Evolutionary conservation across 2,113 vertebrate genomes (phyloP).

Genomic region (Collichthys lucidus): DNA sequence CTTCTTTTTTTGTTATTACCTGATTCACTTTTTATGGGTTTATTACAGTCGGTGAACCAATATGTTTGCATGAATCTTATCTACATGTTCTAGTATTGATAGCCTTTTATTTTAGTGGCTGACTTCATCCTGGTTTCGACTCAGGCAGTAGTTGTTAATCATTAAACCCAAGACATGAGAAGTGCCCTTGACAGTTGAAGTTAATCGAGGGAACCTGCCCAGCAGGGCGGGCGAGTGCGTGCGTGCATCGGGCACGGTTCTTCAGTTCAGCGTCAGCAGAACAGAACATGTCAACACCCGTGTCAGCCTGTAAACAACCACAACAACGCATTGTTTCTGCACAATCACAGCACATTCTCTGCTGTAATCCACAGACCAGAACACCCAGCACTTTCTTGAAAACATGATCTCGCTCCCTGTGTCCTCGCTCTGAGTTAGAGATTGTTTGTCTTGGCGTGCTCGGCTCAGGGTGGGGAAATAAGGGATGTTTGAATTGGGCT

Average conservation of each 20-base stretch:
- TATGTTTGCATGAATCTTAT: background rate
- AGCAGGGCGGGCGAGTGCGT: conserved; percentile 54
- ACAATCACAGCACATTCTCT: background rate
- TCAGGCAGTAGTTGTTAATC: conserved; percentile 56
- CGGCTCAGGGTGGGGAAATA: conserved; percentile 40
- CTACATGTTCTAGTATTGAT: background rate
- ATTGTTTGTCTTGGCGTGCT: conserved; percentile 64
- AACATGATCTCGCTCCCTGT: conserved; percentile 6
- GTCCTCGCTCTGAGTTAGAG: background rate
- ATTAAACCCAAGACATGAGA: conserved; percentile 54
- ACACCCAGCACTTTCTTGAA: background rate
- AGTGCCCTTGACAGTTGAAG: conserved; percentile 30
- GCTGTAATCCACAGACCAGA: background rate
- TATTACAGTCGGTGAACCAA: too few relatives aligned
- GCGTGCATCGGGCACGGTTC: background rate
- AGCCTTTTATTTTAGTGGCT: background rate
- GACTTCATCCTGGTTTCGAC: background rate
- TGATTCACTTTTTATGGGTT: too few relatives aligned
- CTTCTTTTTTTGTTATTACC: background rate
- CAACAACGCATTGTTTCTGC: conserved; percentile 15
- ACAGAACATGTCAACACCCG: conserved; percentile 36
- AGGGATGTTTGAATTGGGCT: conserved; percentile 47
- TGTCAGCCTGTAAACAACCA: background rate
- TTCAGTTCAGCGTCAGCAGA: conserved; percentile 35
- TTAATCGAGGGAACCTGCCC: conserved; percentile 66